Evolutionary conservation across 2,888 invertebrate species (phyloP).

Genomic region (Alsophila aescularia): DNA sequence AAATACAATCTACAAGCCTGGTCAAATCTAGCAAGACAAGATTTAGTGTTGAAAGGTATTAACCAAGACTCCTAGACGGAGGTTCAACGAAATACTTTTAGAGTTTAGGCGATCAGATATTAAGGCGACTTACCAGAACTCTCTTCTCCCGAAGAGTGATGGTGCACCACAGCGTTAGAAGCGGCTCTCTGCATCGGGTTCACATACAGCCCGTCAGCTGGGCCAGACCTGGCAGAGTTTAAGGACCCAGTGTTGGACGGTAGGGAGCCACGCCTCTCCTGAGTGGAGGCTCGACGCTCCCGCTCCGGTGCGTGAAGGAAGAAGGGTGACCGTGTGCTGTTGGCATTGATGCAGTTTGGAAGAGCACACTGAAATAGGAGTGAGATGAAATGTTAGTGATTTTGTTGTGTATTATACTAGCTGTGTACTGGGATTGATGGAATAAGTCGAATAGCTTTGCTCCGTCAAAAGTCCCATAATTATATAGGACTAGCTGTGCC

Average conservation of each 20-base stretch:
- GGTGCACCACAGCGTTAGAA: slow-evolving; percentile 60
- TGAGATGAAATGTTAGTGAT: background rate
- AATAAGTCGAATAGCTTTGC: too few relatives aligned
- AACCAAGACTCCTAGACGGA: too few relatives aligned
- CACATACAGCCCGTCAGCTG: slow-evolving; percentile 92
- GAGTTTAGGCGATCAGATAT: too few relatives aligned
- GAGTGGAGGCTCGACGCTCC: slow-evolving; percentile 60
- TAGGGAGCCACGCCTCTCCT: slow-evolving; percentile 69
- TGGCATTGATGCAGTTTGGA: slow-evolving; percentile 80
- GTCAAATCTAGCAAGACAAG: too few relatives aligned
- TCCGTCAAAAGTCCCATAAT: too few relatives aligned
- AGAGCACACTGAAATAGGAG: slow-evolving; percentile 79
- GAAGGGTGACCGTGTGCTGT: slow-evolving; percentile 85
- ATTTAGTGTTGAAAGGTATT: too few relatives aligned
- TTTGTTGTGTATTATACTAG: too few relatives aligned
- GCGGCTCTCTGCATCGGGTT: slow-evolving; percentile 89
- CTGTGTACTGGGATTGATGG: too few relatives aligned
- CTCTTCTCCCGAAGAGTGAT: slow-evolving; percentile 75
- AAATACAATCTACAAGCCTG: too few relatives aligned
- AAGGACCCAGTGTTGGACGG: slow-evolving; percentile 74
- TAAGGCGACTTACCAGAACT: slow-evolving; percentile 73
- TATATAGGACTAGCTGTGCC: too few relatives aligned
- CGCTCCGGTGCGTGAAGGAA: slow-evolving; percentile 89
- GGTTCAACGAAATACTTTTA: too few relatives aligned
- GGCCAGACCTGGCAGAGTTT: slow-evolving; percentile 73